Percentiles rank a stretch among this genome's conserved stretches.
Conservation (phyloP, 2,888 invertebrate genomes). For the Drosophila nigricruria region DNA sequence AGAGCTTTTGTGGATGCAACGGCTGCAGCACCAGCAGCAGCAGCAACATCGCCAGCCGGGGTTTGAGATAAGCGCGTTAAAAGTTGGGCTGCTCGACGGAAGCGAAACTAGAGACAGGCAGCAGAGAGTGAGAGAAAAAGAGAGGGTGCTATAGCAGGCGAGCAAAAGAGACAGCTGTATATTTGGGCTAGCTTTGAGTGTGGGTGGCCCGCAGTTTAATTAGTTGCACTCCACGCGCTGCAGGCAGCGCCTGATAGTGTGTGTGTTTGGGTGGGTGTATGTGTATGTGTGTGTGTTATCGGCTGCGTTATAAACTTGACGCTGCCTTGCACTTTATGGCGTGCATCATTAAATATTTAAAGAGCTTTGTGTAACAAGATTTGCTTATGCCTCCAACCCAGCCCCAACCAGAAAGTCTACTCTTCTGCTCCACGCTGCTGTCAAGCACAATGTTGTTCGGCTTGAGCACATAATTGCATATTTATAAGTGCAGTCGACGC, state of each 20-base stretch:
- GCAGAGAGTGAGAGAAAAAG: neutral
- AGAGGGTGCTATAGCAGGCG: neutral
- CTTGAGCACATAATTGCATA: constrained; percentile 73
- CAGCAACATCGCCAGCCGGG: constrained; percentile 11
- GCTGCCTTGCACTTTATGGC: constrained; percentile 64
- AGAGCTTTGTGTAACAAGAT: constrained; percentile 74
- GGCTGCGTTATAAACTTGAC: constrained; percentile 67
- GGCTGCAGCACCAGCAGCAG: constrained; percentile 12
- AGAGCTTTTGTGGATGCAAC: constrained; percentile 12
- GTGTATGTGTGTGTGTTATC: constrained; percentile 39
- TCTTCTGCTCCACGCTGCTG: constrained; percentile 18
- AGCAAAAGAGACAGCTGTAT: neutral
- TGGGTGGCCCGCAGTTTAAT: constrained; percentile 60
- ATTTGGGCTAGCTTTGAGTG: constrained; percentile 22
- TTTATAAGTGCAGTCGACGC: constrained; percentile 69
- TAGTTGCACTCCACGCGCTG: constrained; percentile 61
- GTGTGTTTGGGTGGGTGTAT: neutral
- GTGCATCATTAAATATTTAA: constrained; percentile 76
- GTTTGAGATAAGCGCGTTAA: constrained; percentile 70
- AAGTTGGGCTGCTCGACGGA: constrained; percentile 47
- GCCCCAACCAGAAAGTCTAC: constrained; percentile 33
- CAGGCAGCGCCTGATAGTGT: constrained; percentile 10
- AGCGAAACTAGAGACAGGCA: constrained; percentile 14
- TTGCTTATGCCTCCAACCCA: constrained; percentile 58
- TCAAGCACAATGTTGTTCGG: constrained; percentile 65